These are phyloP conservation scores for Sussaba pulchella DNA, from an alignment of 2,888 invertebrate genomes.

Conservation along the genomic window DNA sequence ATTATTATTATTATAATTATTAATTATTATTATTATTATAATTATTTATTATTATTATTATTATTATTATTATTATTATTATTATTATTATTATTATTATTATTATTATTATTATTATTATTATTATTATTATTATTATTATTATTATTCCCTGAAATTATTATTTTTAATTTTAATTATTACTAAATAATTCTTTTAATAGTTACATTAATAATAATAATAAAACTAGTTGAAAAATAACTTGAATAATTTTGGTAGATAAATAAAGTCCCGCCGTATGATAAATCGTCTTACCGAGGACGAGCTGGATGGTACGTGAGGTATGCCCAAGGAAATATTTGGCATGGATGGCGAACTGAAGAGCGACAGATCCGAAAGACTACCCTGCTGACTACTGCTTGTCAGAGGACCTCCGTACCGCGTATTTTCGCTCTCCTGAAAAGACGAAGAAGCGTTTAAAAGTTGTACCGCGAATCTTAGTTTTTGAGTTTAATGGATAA, in stretches of 20 bases:
- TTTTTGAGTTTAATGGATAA: neutral
- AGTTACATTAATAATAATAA: too few relatives aligned
- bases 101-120: too few relatives aligned
- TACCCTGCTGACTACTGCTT: constrained; percentile 88
- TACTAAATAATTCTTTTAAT: too few relatives aligned
- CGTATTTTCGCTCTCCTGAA: constrained; percentile 89
- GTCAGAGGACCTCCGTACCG: constrained; percentile 86
- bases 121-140: too few relatives aligned
- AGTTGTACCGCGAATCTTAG: neutral
- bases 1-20: too few relatives aligned
- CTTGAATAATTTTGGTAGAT: too few relatives aligned
- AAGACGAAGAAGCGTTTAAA: constrained; percentile 56
- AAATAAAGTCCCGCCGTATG: neutral
- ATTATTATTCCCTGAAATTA: too few relatives aligned
- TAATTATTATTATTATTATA: too few relatives aligned
- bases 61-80: too few relatives aligned
- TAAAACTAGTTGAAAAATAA: too few relatives aligned
- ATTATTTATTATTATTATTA: too few relatives aligned
- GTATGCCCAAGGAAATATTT: constrained; percentile 96
- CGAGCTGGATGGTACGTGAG: constrained; percentile 86
- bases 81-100: too few relatives aligned
- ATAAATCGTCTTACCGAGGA: constrained; percentile 79
- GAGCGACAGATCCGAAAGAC: constrained; percentile 90
- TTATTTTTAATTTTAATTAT: constrained; percentile 7
- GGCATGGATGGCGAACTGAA: constrained; percentile 99